These are phyloP conservation scores for Pedionomus torquatus DNA, from an alignment of 2,113 vertebrate species.

Conservation along the genomic window DNA sequence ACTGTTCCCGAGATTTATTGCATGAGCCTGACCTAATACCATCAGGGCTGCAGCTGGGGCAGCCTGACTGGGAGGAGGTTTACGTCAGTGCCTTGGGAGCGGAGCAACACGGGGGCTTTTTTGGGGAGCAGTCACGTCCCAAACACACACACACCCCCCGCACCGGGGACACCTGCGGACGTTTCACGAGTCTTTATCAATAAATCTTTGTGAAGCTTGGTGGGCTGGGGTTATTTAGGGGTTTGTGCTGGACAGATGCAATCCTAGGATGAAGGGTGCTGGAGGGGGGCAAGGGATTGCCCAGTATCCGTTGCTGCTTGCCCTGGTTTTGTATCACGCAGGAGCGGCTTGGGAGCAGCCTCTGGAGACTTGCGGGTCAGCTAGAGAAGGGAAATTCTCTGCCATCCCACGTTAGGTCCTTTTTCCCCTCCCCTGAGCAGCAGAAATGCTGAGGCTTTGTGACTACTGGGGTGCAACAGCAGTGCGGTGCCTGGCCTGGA, in stretches of 20 bases:
- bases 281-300: not conserved
- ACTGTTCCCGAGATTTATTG: constrained; percentile 12
- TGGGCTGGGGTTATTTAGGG: not conserved
- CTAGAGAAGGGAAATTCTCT: not conserved
- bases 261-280: not conserved
- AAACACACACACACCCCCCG: accelerated
- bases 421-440: not conserved
- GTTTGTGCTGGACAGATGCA: not conserved
- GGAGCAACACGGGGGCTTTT: not conserved
- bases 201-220: not conserved
- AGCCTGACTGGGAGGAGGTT: not conserved
- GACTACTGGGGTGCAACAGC: not conserved
- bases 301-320: not conserved
- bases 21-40: not conserved
- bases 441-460: not conserved
- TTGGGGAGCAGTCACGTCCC: not conserved
- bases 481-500: not conserved
- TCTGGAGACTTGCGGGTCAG: not conserved
- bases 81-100: not conserved
- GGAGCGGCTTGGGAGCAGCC: not conserved
- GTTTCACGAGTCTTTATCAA: not conserved
- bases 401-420: not conserved
- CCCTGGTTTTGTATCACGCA: accelerated
- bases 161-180: not conserved
- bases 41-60: not conserved